These are phyloP conservation scores for Nycticorax nycticorax DNA, from an alignment of 2,113 vertebrate genomes.

Conservation along the genomic window DNA sequence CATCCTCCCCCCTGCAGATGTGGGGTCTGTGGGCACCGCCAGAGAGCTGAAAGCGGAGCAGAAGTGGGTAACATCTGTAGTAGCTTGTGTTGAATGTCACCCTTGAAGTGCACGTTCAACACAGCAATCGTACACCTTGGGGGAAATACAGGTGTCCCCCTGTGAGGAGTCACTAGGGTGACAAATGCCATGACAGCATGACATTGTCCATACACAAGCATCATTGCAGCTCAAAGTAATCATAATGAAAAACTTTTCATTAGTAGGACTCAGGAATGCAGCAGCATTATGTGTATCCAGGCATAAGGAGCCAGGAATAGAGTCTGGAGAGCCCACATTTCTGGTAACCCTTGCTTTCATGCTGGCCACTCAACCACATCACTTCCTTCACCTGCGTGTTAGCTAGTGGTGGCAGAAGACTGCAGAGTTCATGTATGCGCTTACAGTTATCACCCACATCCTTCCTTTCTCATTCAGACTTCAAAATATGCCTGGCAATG, in stretches of 20 bases:
- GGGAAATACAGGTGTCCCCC: accelerated
- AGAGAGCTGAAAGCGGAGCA: background rate
- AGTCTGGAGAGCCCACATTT: background rate
- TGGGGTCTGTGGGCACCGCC: background rate
- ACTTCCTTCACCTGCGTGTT: background rate
- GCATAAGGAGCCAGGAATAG: background rate
- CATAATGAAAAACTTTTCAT: background rate
- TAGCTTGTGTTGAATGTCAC: background rate
- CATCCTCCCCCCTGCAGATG: background rate
- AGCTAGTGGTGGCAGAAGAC: background rate
- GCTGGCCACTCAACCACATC: background rate
- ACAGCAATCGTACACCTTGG: accelerated
- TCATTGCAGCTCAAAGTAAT: background rate
- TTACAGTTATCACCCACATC: background rate
- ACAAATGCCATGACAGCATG: background rate
- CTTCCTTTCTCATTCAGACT: background rate
- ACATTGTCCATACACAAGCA: background rate
- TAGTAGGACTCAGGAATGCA: background rate
- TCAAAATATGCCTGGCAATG: background rate
- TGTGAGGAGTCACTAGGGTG: background rate
- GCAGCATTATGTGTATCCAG: background rate
- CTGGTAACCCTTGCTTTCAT: background rate
- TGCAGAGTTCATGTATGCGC: background rate
- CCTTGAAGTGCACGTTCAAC: background rate
- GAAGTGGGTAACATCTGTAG: background rate